phyloP scores from a whole-genome alignment of 2,113 vertebrate species.

The Gymnocephalus cernua region DNA sequence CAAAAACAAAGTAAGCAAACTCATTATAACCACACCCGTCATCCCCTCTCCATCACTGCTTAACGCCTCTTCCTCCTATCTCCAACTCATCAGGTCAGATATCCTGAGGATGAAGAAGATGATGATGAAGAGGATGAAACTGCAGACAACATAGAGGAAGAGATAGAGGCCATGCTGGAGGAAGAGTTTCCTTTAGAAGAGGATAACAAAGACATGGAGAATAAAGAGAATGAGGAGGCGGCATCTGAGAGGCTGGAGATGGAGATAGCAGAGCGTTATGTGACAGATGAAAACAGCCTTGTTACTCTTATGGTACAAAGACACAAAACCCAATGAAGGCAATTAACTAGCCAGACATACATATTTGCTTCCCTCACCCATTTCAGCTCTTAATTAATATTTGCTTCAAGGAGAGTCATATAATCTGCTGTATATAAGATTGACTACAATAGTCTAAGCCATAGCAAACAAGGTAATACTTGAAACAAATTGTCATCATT shows the following conservation, averaged over 20 bases:
- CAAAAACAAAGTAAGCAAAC: slow-evolving; percentile 34
- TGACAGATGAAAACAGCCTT: slow-evolving; percentile 82
- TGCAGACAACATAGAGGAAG: slow-evolving; percentile 78
- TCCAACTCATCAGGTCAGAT: slow-evolving; percentile 40
- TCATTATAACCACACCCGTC: not conserved
- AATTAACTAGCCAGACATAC: not conserved
- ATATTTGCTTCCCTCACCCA: not conserved
- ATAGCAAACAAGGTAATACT: not conserved
- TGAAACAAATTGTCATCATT: not conserved
- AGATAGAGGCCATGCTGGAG: slow-evolving; percentile 86
- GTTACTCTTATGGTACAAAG: slow-evolving; percentile 80
- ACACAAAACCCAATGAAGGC: not conserved
- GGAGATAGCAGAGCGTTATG: slow-evolving; percentile 88
- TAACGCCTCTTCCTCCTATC: not conserved
- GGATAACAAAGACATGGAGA: slow-evolving; percentile 76
- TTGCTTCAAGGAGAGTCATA: not conserved
- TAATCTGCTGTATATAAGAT: not conserved
- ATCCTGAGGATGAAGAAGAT: slow-evolving; percentile 56
- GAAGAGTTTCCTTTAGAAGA: slow-evolving; percentile 89
- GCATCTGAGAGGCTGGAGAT: slow-evolving; percentile 85
- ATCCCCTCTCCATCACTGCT: not conserved
- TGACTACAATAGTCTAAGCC: not conserved
- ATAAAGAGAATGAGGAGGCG: slow-evolving; percentile 85
- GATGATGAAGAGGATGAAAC: slow-evolving; percentile 64
- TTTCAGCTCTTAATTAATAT: not conserved